Evolutionary conservation across 2,113 vertebrate species (phyloP), one percentile per base, ranked within the genome.

Genomic region (Leptocoma aspasia): DNA sequence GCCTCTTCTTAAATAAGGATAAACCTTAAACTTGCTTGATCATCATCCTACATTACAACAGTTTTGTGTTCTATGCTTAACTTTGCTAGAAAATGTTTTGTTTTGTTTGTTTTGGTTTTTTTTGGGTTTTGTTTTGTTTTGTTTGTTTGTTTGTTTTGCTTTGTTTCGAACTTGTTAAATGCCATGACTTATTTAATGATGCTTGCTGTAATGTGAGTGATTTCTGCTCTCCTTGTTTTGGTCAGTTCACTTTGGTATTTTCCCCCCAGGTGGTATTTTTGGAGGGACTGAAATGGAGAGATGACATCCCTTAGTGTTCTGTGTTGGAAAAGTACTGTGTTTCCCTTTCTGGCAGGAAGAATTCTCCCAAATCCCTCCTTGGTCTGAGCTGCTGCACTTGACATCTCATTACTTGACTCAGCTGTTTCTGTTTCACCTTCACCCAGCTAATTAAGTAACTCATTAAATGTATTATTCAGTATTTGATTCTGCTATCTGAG

Each of bases 371-470:
- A 95, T 97, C 96, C 85, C 84, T 95, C 81, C 96, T 93, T 82
- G 92, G 85, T 84, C 96, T 94, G 57, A 96, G 93, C 90, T 91
- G 80, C 85, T 75, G 68, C 41, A 42, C 82, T 93, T 97, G 97
- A 97, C 96, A 93, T 92, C 97, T 98, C 96, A 96, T 98, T 97
- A 97, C 97, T 96, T 97, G 95, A 96, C 95, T 96, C 97, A 85
- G 97, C 93, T 97, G 95, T 96, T 98, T 89, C 97, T 83, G 95
- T 92, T 85, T 98, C 97, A 98, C 97, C 97, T 98, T 97, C 97
- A 97, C 97, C 95, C 94, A 92, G 92, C 97, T 98, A 98, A 98
- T 98, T 97, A 98, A 98, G 92, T 72, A 94, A 96, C 97, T 97
- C 97, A 92, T 93, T 95, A 97, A 94, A 97, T 97, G 90, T 82